phyloP scores from a whole-genome alignment of 2,797 vertebrate genomes.

The Trematomus bernacchii region DNA sequence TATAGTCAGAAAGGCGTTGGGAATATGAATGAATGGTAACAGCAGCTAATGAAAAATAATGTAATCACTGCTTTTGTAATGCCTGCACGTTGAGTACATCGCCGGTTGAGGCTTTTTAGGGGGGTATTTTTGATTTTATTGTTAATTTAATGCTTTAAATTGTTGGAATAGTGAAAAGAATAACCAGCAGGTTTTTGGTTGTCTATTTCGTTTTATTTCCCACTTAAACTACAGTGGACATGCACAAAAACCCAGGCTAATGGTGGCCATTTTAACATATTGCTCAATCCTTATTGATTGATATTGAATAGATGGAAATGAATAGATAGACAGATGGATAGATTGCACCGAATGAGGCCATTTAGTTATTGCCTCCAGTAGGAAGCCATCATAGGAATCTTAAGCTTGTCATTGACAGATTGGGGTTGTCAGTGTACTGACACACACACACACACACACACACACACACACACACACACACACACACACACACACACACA shows the following conservation, averaged over 20 bases:
- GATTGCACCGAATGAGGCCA: slow-evolving; percentile 44
- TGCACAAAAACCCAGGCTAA: too few species aligned
- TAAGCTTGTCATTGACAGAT: slow-evolving; percentile 48
- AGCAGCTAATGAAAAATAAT: slow-evolving; percentile 56
- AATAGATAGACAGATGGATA: slow-evolving; percentile 23
- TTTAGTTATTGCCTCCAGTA: slow-evolving; percentile 47
- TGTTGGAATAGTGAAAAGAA: too few species aligned
- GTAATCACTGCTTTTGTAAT: slow-evolving; percentile 27
- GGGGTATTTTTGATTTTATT: too few species aligned
- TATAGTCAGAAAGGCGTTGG: slow-evolving; percentile 26
- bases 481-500: background rate
- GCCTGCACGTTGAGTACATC: background rate
- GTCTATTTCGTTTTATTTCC: too few species aligned
- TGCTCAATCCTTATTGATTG: too few species aligned
- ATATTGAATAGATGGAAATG: too few species aligned
- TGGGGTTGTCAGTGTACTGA: slow-evolving; percentile 4
- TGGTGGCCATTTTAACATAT: too few species aligned
- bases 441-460: background rate
- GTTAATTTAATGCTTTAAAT: too few species aligned
- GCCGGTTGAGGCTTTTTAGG: too few species aligned
- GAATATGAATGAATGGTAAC: slow-evolving; percentile 64
- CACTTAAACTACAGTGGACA: too few species aligned
- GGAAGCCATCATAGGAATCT: slow-evolving; percentile 43
- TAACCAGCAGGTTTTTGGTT: too few species aligned
- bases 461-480: background rate